phyloP scores from a whole-genome alignment of 2,113 vertebrate genomes.

The Lota lota region DNA sequence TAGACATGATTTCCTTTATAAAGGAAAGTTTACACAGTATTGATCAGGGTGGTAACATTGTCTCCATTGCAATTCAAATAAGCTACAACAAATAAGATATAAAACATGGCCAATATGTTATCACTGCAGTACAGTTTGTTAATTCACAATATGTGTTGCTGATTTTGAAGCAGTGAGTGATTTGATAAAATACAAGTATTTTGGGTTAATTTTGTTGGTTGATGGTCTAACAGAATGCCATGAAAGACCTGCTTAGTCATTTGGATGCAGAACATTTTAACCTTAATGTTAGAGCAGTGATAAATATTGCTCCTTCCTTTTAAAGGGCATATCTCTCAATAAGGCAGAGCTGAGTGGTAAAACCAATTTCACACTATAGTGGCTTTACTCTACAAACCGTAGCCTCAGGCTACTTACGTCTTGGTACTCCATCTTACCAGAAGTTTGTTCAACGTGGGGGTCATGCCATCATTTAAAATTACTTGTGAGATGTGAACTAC shows the following conservation, averaged over 20 bases:
- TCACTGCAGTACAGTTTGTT: too few relatives aligned
- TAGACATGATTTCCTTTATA: constrained; percentile 29
- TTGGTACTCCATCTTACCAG: constrained; percentile 27
- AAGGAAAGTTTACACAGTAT: neutral
- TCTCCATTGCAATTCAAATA: neutral
- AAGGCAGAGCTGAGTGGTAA: constrained; percentile 19
- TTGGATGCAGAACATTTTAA: neutral
- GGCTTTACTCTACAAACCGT: constrained; percentile 16
- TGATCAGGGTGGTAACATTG: neutral
- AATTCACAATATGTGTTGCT: neutral
- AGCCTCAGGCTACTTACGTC: constrained; percentile 12
- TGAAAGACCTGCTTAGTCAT: neutral
- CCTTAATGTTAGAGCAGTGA: neutral
- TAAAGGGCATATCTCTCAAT: neutral
- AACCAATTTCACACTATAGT: constrained; percentile 35
- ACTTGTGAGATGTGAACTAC: constrained; percentile 17
- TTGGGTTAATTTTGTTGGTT: too few relatives aligned
- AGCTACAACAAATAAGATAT: neutral
- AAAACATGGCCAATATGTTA: neutral
- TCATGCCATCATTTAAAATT: constrained; percentile 16
- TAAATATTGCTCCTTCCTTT: constrained; percentile 3
- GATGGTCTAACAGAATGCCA: too few relatives aligned
- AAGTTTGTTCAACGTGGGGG: constrained; percentile 27
- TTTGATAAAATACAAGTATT: too few relatives aligned
- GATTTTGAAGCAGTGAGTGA: neutral